A percentile compares a stretch with the other conserved stretches of the same genome.
These are phyloP conservation scores for Tolypeutes matacus DNA, from an alignment of 2,797 vertebrate genomes.

Conservation along the genomic window DNA sequence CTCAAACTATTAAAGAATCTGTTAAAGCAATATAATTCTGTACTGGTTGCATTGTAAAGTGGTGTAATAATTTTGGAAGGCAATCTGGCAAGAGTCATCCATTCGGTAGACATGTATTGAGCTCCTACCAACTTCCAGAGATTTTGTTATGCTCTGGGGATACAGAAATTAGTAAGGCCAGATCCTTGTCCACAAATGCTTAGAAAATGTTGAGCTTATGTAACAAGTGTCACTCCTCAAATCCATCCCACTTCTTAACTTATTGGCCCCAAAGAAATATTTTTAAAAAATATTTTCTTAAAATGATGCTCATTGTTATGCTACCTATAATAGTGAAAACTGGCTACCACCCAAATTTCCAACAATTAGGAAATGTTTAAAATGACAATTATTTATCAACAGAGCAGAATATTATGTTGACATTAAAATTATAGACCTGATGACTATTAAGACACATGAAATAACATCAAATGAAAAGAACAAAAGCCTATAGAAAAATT, in stretches of 20 bases:
- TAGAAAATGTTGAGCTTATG: not conserved
- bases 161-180: not conserved
- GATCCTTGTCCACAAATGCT: not conserved
- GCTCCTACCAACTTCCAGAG: not conserved
- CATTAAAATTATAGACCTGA: constrained; percentile 20
- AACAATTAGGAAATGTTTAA: not conserved
- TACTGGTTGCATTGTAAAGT: constrained; percentile 40
- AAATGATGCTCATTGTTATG: not conserved
- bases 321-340: not conserved
- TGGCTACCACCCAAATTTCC: not conserved
- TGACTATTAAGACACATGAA: not conserved
- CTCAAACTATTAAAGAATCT: constrained; percentile 31
- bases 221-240: not conserved
- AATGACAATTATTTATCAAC: not conserved
- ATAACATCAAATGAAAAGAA: constrained; percentile 27
- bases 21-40: constrained; percentile 4
- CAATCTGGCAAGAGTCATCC: constrained; percentile 51
- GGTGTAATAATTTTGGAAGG: constrained; percentile 47
- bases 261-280: not conserved
- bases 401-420: not conserved
- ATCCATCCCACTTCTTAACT: not conserved
- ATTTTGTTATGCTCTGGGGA: constrained; percentile 55
- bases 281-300: not conserved
- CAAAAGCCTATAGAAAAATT: not conserved
- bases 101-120: constrained; percentile 34